A percentile compares a stretch with the other conserved stretches of the same genome.
Conservation (phyloP, 2,797 vertebrate genomes). For the Girardinus metallicus region DNA sequence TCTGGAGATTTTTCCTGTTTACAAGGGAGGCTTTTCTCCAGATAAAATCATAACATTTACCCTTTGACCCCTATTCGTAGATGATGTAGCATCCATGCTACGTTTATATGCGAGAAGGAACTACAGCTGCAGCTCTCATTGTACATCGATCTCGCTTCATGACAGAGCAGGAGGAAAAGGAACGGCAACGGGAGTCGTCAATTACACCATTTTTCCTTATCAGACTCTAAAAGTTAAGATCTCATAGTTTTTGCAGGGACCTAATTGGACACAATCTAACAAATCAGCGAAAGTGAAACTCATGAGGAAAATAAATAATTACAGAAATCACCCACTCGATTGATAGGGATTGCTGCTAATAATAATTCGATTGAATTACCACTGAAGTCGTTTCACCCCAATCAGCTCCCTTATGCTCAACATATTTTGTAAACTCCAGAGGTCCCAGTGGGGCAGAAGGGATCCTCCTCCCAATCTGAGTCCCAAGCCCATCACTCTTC, state of each 20-base stretch:
- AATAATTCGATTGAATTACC: slow-evolving; percentile 18
- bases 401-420: slow-evolving; percentile 53
- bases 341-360: slow-evolving; percentile 3
- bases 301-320: neutral
- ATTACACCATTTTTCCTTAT: slow-evolving; percentile 46
- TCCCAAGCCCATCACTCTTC: slow-evolving; percentile 83
- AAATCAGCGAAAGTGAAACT: slow-evolving; percentile 29
- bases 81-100: slow-evolving; percentile 17
- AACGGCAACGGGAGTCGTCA: slow-evolving; percentile 47
- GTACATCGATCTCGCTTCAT: slow-evolving; percentile 38
- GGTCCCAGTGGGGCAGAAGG: slow-evolving; percentile 58
- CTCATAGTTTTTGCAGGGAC: slow-evolving; percentile 18
- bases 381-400: slow-evolving; percentile 39
- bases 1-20: slow-evolving; percentile 13
- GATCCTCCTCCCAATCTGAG: slow-evolving; percentile 67
- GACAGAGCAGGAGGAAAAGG: slow-evolving; percentile 23
- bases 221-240: slow-evolving; percentile 24
- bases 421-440: slow-evolving; percentile 42
- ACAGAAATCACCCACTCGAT: neutral
- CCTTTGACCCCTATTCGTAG: slow-evolving; percentile 47
- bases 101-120: slow-evolving; percentile 64
- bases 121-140: slow-evolving; percentile 42
- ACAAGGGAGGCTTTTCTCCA: slow-evolving; percentile 25
- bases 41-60: slow-evolving; percentile 35
- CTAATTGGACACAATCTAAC: slow-evolving; percentile 31